Evolutionary conservation across 2,113 vertebrate genomes (phyloP), one percentile per base, ranked within the genome.

Genomic region (Scolopax mira): DNA sequence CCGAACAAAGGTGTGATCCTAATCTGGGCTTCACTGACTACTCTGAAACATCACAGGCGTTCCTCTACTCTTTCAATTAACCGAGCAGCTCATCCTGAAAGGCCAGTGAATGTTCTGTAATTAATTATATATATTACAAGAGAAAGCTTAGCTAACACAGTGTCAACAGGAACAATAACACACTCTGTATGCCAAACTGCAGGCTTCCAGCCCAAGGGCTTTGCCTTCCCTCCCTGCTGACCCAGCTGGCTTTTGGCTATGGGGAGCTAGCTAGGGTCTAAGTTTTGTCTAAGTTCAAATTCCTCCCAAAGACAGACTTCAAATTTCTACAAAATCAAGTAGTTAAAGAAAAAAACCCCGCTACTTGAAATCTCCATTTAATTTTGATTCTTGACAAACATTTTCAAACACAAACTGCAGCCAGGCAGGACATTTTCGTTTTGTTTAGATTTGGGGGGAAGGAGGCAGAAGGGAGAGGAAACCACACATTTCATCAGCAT

Each of bases 401-500:
- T 72, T 91, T 94, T 92, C 77, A 94, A 95, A 91, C 49, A 65
- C 54, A 75, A 95, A 81, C 55, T 88, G 65, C 33, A 92, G 86
- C 42, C 78, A 92, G 62, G 70, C 74, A 95, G 73, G 70, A 79
- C 49, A 57, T 82, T 27, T 70, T 89, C 25, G 27, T 85, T 78
- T 92, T 97, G 88, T 94, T 96, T 95, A 92, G 88, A 79, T 93
- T 95, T 89, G 62, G 54, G 73, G 83, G 83, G 85, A 90, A 84
- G 78, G 33, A 95, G 86, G 73, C 85, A 93, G 85, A 93, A 90
- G 72, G 65, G 64, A 90, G 64, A 93, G 88, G 79, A 96, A 96
- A 96, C 92, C 91, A 96, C 88, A 95, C 70, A 94, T 96, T 97
- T 96, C 92, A 95, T 93, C 90, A 88, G 86, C 83, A 58, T 90